Conservation (phyloP, 2,888 invertebrate genomes). For the Metellina segmentata region DNA sequence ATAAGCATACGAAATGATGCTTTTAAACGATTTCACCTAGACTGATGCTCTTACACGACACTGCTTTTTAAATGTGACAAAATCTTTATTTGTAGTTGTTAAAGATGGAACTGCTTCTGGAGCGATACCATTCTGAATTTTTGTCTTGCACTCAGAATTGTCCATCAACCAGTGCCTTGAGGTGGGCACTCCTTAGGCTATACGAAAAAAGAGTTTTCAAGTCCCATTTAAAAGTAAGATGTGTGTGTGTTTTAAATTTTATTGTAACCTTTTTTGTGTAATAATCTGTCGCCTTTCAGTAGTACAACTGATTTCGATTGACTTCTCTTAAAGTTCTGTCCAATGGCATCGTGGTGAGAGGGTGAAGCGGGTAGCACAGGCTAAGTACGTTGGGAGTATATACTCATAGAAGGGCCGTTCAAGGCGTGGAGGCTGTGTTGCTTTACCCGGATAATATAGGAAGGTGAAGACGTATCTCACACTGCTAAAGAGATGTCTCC, state of each 20-base stretch:
- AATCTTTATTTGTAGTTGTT: conserved; percentile 32
- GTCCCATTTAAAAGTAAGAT: conserved; percentile 11
- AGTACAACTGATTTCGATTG: too few species aligned
- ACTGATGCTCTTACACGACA: not conserved
- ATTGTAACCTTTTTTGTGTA: not conserved
- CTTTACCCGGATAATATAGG: too few species aligned
- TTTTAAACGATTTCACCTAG: not conserved
- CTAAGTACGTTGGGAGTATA: too few species aligned
- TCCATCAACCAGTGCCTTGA: not conserved
- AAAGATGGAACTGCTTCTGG: conserved; percentile 17
- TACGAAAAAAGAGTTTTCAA: conserved; percentile 41
- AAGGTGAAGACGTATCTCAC: too few species aligned
- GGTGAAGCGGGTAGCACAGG: too few species aligned
- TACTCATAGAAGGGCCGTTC: too few species aligned
- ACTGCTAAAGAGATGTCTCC: too few species aligned
- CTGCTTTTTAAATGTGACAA: not conserved
- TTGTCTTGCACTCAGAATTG: not conserved
- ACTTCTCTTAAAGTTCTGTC: too few species aligned
- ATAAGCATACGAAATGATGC: not conserved
- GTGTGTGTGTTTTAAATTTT: not conserved
- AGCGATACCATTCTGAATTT: conserved; percentile 39
- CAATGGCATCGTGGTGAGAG: too few species aligned
- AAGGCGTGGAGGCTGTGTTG: too few species aligned
- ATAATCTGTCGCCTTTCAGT: not conserved
- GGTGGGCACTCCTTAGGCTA: conserved; percentile 31